Evolutionary conservation across 2,797 vertebrate species (phyloP), one percentile per base, ranked within the genome.

Genomic region (Galaxias olidus): DNA sequence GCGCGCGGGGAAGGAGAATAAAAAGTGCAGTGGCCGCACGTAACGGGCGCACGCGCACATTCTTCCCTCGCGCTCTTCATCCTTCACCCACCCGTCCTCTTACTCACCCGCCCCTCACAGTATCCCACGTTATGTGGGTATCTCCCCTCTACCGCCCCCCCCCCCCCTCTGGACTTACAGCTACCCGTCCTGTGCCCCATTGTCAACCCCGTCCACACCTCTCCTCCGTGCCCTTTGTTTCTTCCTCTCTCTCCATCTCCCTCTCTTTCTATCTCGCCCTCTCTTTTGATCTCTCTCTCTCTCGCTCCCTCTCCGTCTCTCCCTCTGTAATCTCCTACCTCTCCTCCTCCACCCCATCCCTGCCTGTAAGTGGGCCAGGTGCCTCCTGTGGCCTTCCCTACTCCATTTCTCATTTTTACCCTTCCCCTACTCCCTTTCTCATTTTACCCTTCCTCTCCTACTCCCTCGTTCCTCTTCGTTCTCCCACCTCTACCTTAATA

Each of bases 321-420:
- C 15, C 18, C 58, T 30, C 8, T 77, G 84, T 75, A 80, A 82
- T 82, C 83, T 75, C 76, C 82, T 78, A 77, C 74, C 20, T 18
- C 58, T 45, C 11, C 57, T 59, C 57, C 44, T 20, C 57, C 57
- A 45, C 57, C 57, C 8, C 44, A 17, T 49, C 56, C 63, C 49
- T 62, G 72, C 63, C 81, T 88, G 79, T 89, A 88, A 91, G 87
- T 91, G 89, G 89, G 91, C 87, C 91, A 92, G 87, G 82, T 89
- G 89, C 89, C 89, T 90, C 90, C 83, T 87, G 85, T 93, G 90
- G 90, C 89, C 85, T 91, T 85, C 86, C 88, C 85, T 89, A 89
- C 87, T 91, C 90, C 79, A 85, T 89, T 91, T 91, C 85, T 92
- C 88, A 91, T 89, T 92, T 90, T 89, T 89, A 87, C 88, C 86